These are phyloP conservation scores for Leuciscus idus DNA, from an alignment of 2,113 vertebrate species.

Conservation along the genomic window DNA sequence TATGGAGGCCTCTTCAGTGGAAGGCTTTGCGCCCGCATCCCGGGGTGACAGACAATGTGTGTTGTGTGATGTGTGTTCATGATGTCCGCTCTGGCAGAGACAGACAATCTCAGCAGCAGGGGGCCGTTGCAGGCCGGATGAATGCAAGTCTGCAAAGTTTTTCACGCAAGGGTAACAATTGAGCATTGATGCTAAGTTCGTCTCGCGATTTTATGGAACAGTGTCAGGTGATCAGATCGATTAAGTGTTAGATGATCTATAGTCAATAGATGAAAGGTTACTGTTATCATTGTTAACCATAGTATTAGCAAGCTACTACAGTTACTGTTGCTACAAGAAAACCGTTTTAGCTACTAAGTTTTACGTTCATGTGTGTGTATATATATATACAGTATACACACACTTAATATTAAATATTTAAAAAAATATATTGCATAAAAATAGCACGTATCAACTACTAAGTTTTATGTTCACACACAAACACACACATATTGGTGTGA, in stretches of 20 bases:
- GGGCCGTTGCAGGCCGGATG: not conserved
- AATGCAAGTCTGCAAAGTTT: constrained; percentile 3
- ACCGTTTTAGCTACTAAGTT: not conserved
- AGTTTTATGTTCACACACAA: too few species aligned
- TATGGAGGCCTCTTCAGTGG: constrained; percentile 9
- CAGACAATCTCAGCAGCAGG: constrained; percentile 30
- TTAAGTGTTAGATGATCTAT: not conserved
- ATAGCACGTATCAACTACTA: too few species aligned
- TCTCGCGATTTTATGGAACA: not conserved
- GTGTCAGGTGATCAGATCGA: not conserved
- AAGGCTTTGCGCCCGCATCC: not conserved
- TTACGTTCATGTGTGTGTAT: too few species aligned
- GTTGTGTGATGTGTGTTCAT: not conserved
- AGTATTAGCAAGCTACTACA: too few species aligned
- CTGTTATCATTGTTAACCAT: not conserved
- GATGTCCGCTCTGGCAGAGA: not conserved
- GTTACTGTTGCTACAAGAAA: not conserved
- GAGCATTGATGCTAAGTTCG: not conserved
- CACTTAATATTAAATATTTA: too few species aligned
- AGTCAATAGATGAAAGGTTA: not conserved
- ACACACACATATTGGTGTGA: not conserved
- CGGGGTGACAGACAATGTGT: constrained; percentile 7
- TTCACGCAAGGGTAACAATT: not conserved
- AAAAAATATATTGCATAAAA: too few species aligned
- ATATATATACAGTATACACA: too few species aligned